phyloP scores from a whole-genome alignment of 2,113 vertebrate genomes.

The Anoura caudifer region DNA sequence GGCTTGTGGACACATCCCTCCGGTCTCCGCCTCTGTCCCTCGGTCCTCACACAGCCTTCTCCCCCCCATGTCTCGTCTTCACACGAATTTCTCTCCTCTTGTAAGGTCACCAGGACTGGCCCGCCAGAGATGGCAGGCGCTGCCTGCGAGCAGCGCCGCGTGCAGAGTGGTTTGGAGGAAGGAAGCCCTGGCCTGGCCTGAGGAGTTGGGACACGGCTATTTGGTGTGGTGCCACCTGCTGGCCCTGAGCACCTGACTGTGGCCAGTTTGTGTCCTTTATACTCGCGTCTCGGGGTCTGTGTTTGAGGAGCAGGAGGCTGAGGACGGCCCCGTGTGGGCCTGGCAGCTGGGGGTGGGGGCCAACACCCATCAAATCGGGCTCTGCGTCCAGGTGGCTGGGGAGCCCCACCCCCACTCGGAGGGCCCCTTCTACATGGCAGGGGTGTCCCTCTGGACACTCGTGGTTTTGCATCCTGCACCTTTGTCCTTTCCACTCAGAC shows the following conservation, averaged over 20 bases:
- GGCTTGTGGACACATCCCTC: too few species aligned
- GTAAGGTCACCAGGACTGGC: too few species aligned
- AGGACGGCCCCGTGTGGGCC: neutral
- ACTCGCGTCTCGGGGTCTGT: fast-evolving
- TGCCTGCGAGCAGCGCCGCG: too few species aligned
- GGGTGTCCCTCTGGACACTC: neutral
- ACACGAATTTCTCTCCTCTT: too few species aligned
- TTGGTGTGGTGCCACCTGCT: neutral
- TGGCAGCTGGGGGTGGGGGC: neutral
- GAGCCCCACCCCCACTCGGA: neutral
- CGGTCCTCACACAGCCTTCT: too few species aligned
- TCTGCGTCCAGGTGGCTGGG: neutral
- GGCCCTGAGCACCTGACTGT: too few species aligned
- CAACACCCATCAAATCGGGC: fast-evolving
- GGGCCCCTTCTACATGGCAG: neutral
- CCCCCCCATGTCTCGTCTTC: too few species aligned
- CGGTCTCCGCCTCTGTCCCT: too few species aligned
- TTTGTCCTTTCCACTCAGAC: neutral
- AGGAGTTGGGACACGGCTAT: too few species aligned
- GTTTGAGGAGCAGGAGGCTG: fast-evolving
- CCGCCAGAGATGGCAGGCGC: too few species aligned
- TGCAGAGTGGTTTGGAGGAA: neutral
- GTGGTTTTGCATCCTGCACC: neutral
- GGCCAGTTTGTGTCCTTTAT: neutral
- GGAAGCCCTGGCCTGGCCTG: too few species aligned